Evolutionary conservation across 2,113 vertebrate species (phyloP).

Genomic region (Pachycephala philippinensis): DNA sequence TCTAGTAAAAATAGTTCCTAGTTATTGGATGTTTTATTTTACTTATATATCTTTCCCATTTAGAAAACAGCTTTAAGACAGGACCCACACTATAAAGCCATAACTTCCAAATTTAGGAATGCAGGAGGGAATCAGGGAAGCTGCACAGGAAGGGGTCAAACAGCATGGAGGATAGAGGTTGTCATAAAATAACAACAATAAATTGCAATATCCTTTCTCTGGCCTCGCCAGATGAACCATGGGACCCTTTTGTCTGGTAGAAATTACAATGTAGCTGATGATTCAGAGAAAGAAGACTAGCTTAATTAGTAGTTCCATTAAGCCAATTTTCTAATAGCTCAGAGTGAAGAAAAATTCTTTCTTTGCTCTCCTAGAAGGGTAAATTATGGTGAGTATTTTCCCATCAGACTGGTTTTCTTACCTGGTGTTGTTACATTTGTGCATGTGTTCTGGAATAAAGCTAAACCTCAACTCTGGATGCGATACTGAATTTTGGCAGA

Average conservation of each 20-base stretch:
- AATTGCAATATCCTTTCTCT: not conserved
- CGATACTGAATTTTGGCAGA: not conserved
- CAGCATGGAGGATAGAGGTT: not conserved
- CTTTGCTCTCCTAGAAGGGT: not conserved
- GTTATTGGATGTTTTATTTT: not conserved
- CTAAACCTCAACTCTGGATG: not conserved
- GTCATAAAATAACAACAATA: not conserved
- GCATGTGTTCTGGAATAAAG: not conserved
- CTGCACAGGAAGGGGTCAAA: not conserved
- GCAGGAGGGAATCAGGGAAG: not conserved
- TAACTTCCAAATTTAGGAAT: not conserved
- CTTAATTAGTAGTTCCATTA: slow-evolving; percentile 34
- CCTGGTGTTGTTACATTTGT: not conserved
- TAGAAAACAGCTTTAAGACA: not conserved
- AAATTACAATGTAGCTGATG: slow-evolving; percentile 6
- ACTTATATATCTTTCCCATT: not conserved
- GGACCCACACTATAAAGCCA: not conserved
- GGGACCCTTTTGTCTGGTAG: not conserved
- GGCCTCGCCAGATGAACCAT: not conserved
- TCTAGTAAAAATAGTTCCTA: not conserved
- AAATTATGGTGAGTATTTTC: slow-evolving; percentile 4
- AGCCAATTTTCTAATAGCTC: slow-evolving; percentile 24
- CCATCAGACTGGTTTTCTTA: not conserved
- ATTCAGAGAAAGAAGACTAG: not conserved
- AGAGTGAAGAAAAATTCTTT: not conserved